These are phyloP conservation scores for Bradypodion pumilum DNA, from an alignment of 2,797 vertebrate genomes.

Conservation along the genomic window DNA sequence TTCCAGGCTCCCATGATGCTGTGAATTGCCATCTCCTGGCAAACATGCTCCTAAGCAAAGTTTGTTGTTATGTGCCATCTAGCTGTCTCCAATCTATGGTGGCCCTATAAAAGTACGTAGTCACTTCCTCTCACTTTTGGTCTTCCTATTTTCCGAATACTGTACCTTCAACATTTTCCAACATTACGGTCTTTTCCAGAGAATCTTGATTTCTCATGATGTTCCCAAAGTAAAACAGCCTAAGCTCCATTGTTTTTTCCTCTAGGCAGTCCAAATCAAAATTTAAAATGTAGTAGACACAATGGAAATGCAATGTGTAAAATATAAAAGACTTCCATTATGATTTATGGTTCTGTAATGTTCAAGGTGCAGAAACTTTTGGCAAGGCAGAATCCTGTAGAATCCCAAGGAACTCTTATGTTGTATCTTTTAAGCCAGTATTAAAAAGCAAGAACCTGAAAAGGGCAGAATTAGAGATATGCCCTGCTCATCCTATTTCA, in stretches of 20 bases:
- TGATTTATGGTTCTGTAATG: background rate
- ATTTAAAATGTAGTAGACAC: background rate
- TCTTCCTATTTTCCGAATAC: too few species aligned
- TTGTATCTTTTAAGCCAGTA: background rate
- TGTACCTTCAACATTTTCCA: too few species aligned
- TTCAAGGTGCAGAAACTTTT: background rate
- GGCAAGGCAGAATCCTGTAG: background rate
- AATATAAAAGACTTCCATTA: background rate
- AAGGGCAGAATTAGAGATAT: too few species aligned
- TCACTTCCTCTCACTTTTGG: too few species aligned
- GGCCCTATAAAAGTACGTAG: too few species aligned
- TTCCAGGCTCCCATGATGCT: background rate
- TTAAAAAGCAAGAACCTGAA: background rate
- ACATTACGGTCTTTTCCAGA: too few species aligned
- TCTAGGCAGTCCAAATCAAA: background rate
- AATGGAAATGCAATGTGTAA: background rate
- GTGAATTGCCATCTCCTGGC: background rate
- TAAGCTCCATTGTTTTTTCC: too few species aligned
- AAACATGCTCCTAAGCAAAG: background rate
- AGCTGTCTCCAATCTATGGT: too few species aligned
- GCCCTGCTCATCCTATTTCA: too few species aligned
- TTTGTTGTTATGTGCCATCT: too few species aligned
- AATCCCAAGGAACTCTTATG: background rate
- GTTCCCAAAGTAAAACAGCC: too few species aligned
- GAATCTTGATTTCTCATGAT: too few species aligned